Evolutionary conservation across 2,113 vertebrate species (phyloP), one percentile per base, ranked within the genome.

Genomic region (Syngnathus typhle): DNA sequence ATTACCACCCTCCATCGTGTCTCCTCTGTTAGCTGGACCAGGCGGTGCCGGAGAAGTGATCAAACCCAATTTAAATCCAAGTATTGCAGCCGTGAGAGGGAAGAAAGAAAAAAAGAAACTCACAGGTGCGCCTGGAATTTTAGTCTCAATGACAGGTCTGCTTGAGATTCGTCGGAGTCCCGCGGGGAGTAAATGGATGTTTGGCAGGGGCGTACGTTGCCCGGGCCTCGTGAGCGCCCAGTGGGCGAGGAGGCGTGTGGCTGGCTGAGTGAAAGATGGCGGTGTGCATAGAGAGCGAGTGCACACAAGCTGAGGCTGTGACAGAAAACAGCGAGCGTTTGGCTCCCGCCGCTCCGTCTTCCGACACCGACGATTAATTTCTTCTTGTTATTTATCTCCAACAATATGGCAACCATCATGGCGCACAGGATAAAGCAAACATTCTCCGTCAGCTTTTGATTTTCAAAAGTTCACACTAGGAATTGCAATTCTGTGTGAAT

Each of bases 1-100:
- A 88, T 88, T 89, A 91, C 82, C 85, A 82, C 78, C 81, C 79
- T 88, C 77, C 64, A 77, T 78, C 70, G 82, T 73, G 79, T 84
- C 76, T 80, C 67, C 71, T 75, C 68, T 68, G 83, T 81, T 73
- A 75, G 72, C 83, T 72, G 77, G 83, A 86, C 85, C 84, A 82
- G 83, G 88, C 89, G 85, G 85, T 87, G 77, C 82, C 47, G 65
- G 77, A 82, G 73, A 82, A 88, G 86, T 85, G 74, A 86, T 89
- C 80, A 87, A 88, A 90, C 85, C 71, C 85, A 85, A 84, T 89
- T 89, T 88, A 76, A 88, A 87, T 88, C 79, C 69, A 87, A 81
- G 79, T 84, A 81, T 89, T 89, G 90, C 82, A 64, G 65, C 32
- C 36, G 64, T 39, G 12, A 47, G 44, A 6, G 4, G 12, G 12